phyloP scores from a whole-genome alignment of 1,140 invertebrate genomes.

The Drosophila punjabiensis region DNA sequence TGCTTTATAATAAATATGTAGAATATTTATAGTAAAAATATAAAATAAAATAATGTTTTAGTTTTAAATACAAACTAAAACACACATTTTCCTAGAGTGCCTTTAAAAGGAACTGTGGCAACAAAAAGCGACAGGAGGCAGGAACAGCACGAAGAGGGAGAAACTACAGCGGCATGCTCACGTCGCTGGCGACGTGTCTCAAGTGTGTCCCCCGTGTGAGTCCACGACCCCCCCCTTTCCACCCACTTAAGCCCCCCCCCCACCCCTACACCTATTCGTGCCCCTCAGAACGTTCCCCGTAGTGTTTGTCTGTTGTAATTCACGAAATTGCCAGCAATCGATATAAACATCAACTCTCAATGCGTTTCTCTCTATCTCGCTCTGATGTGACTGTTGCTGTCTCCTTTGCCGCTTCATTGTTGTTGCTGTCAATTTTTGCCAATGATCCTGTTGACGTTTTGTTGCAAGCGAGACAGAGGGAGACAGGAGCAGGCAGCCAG shows the following conservation, averaged over 20 bases:
- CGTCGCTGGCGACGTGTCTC: constrained; percentile 70
- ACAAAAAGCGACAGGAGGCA: constrained; percentile 4
- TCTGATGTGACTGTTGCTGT: not conserved
- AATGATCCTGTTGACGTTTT: constrained; percentile 77
- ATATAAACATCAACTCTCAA: constrained; percentile 81
- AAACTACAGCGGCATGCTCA: constrained; percentile 60
- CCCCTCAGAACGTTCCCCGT: constrained; percentile 4
- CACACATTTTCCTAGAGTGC: not conserved
- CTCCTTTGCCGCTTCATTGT: constrained; percentile 25
- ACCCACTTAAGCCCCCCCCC: not conserved
- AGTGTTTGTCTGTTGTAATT: constrained; percentile 66
- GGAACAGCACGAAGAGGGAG: not conserved
- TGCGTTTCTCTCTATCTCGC: constrained; percentile 41
- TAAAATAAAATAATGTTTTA: not conserved
- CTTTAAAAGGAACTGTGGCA: constrained; percentile 8
- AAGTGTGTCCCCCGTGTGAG: constrained; percentile 46
- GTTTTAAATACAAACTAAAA: too few species aligned
- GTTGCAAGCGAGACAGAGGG: constrained; percentile 10
- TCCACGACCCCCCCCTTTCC: not conserved
- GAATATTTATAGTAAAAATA: too few species aligned
- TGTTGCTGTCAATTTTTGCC: constrained; percentile 50
- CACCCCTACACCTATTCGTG: too few species aligned
- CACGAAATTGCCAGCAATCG: constrained; percentile 80
- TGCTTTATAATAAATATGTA: too few species aligned
- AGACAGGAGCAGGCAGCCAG: not conserved